Percentiles rank a stretch among this genome's conserved stretches.
Evolutionary conservation across 2,797 vertebrate genomes (phyloP).

Genomic region (Acipenser ruthenus): DNA sequence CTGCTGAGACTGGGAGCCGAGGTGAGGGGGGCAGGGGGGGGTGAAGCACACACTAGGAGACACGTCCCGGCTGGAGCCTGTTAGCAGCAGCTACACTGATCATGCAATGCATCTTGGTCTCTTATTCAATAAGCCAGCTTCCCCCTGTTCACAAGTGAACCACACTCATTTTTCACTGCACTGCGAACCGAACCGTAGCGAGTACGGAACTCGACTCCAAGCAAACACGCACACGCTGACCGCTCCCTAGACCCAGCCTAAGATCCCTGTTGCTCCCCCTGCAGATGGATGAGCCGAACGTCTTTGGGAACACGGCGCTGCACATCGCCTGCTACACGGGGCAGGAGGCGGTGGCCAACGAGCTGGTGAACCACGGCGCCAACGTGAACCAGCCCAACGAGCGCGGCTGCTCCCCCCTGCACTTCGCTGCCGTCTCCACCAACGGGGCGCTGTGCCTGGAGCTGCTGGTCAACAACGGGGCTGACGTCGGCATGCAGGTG

Average conservation of each 20-base stretch:
- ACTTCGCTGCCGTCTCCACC: conserved; percentile 90
- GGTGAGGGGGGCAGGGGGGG: conserved; percentile 49
- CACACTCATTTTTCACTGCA: too few species aligned
- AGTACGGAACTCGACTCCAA: too few species aligned
- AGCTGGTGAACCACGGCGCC: conserved; percentile 89
- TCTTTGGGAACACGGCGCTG: conserved; percentile 89
- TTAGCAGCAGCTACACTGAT: background rate
- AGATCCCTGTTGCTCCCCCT: background rate
- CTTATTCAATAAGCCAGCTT: too few species aligned
- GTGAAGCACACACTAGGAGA: conserved; percentile 14
- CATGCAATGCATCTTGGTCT: conserved; percentile 3
- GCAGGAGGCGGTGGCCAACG: conserved; percentile 85
- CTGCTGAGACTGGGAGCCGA: conserved; percentile 83
- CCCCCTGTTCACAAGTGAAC: too few species aligned
- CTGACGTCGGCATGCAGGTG: conserved; percentile 94
- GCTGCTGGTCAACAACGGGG: conserved; percentile 91
- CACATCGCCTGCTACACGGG: conserved; percentile 94
- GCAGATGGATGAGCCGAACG: conserved; percentile 88
- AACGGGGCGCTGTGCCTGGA: conserved; percentile 93
- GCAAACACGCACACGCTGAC: too few species aligned
- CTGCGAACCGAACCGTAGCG: too few species aligned
- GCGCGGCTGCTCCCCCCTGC: conserved; percentile 86
- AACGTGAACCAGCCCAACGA: conserved; percentile 92
- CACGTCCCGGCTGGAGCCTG: background rate
- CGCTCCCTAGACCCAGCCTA: too few species aligned